Percentiles rank a stretch among this genome's conserved stretches.
Evolutionary conservation across 2,888 invertebrate genomes (phyloP).

Genomic region (Nephrotoma guestfalica): DNA sequence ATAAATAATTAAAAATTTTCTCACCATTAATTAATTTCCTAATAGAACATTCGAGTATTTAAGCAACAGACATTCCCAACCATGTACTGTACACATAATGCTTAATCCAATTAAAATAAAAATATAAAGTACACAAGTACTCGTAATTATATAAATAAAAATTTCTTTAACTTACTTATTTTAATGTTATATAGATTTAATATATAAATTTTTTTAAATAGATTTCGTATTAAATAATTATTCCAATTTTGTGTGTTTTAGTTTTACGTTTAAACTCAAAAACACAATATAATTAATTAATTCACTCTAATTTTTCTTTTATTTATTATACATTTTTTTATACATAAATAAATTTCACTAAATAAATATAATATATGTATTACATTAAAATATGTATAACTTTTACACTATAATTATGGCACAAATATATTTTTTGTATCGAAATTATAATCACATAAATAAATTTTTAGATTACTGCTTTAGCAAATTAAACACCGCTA

Average conservation of each 20-base stretch:
- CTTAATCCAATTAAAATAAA: background rate
- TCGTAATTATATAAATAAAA: background rate
- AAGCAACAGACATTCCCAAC: background rate
- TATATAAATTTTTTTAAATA: background rate
- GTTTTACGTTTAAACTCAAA: background rate
- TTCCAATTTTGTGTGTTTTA: background rate
- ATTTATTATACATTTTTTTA: background rate
- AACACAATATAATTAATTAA: background rate
- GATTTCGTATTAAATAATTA: background rate
- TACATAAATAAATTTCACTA: background rate
- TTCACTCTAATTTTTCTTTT: background rate
- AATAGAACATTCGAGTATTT: too few relatives aligned
- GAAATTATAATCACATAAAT: background rate
- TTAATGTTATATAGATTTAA: background rate
- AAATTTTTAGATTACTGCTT: background rate
- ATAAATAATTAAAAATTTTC: too few relatives aligned
- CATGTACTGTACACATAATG: background rate
- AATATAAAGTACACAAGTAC: background rate
- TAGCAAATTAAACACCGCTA: background rate
- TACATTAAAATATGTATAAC: background rate
- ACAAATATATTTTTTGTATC: background rate
- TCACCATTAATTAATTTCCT: too few relatives aligned
- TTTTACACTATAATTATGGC: background rate
- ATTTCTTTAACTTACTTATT: background rate
- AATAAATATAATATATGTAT: background rate